Conservation (phyloP, 2,113 vertebrate species). For the Danionella cerebrum region DNA sequence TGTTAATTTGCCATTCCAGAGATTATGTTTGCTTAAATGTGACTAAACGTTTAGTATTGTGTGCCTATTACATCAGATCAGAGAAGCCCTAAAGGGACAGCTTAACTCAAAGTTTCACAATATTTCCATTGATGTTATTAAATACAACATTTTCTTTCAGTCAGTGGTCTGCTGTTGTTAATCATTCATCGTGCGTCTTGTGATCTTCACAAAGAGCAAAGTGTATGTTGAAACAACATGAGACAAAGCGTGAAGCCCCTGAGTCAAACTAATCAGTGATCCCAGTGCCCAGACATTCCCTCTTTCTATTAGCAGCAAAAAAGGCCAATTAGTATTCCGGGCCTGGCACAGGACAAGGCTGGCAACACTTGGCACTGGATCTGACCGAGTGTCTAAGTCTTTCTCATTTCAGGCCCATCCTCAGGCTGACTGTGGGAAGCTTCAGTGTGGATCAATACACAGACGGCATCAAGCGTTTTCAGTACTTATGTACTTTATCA, state of each 20-base stretch:
- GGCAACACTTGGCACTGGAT: conserved; percentile 47
- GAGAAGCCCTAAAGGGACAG: too few relatives aligned
- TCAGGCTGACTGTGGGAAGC: conserved; percentile 6
- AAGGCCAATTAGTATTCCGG: conserved; percentile 60
- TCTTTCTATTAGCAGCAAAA: conserved; percentile 41
- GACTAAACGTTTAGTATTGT: too few relatives aligned
- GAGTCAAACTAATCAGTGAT: conserved; percentile 36
- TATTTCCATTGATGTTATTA: too few relatives aligned
- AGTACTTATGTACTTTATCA: neutral
- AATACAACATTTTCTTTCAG: too few relatives aligned
- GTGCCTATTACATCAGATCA: too few relatives aligned
- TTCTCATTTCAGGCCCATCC: conserved; percentile 30
- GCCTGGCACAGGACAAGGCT: conserved; percentile 47
- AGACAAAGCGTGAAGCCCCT: conserved; percentile 23
- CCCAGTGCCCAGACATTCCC: conserved; percentile 35
- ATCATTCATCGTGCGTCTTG: neutral
- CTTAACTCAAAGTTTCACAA: too few relatives aligned
- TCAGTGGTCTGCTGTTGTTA: too few relatives aligned
- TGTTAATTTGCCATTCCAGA: too few relatives aligned
- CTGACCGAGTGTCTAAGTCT: conserved; percentile 33
- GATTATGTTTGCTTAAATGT: too few relatives aligned
- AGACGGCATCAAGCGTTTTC: neutral
- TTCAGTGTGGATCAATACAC: conserved; percentile 11
- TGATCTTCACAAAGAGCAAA: neutral
- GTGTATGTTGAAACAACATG: neutral